Evolutionary conservation across 2,888 invertebrate species (phyloP).

Genomic region (Andrena trimmerana): DNA sequence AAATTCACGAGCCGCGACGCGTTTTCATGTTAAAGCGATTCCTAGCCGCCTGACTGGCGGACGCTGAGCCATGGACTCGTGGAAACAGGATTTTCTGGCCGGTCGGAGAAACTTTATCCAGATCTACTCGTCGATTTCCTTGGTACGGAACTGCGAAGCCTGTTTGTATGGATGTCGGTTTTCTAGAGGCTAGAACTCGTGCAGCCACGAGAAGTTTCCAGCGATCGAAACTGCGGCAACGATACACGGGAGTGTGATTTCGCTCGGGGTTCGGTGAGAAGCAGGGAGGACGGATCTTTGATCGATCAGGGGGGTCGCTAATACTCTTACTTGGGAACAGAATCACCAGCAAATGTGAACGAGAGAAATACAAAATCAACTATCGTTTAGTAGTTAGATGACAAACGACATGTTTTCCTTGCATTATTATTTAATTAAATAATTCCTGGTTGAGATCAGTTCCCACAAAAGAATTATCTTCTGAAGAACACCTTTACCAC

Average conservation of each 20-base stretch:
- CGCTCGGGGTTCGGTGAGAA: background rate
- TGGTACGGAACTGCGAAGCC: no score
- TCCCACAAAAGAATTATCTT: background rate
- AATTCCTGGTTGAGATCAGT: background rate
- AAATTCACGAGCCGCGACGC: constrained; percentile 4
- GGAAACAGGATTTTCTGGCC: constrained; percentile 58
- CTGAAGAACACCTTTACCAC: background rate
- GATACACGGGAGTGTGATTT: constrained; percentile 10
- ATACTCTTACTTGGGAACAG: constrained; percentile 9
- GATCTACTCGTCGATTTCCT: constrained; percentile 53
- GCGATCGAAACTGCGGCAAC: background rate
- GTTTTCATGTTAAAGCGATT: constrained; percentile 12
- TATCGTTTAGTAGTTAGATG: no score
- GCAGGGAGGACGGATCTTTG: constrained; percentile 2
- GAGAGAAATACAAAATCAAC: no score
- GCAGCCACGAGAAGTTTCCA: background rate
- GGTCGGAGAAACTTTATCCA: constrained; percentile 56
- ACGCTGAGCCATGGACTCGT: constrained; percentile 50
- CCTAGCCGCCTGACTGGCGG: constrained; percentile 39
- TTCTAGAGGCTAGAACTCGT: background rate
- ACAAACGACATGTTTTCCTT: no score
- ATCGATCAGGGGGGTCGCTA: background rate
- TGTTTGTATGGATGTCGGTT: background rate
- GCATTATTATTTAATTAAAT: no score
- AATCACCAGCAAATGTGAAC: background rate